Base-by-base conservation (phyloP, 30 jellyfish, hydroid and myxozoan genomes). In the Hydractinia symbiolongicarpus region DNA sequence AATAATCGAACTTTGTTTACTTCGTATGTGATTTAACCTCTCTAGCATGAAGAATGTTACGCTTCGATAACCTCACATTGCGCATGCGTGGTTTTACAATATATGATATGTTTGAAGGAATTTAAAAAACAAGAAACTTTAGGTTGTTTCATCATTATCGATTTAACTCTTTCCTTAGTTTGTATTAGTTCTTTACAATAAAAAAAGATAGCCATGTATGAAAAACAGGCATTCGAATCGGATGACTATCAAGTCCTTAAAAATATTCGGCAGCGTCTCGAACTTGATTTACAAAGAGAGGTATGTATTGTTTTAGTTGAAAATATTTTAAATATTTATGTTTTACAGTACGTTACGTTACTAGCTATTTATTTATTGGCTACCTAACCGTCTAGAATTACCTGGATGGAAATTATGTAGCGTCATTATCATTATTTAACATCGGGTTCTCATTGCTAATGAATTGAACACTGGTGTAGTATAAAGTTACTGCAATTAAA, bases 221-320 rank as follows among this genome's bases (percentile, higher is more conserved):
- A 74, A 7, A 64, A 64, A 64, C 74, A 64, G 52, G 74, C 74
- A 6, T 7, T 49, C 30, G 51, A 30, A 17, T 67, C 50, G 17
- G 76, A 77, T 8, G 85, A 77, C 60, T 77, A 77, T 77, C 66
- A 77, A 52, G 55, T 77, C 62, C 55, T 77, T 11, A 77, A 60
- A 60, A 77, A 55, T 77, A 77, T 77, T 9, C 78, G 85, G 4
- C 57, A 77, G 5, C 44, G 53, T 14, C 15, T 77, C 8, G 85
- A 77, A n/a, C 21, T 77, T 5, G 85, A 77, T 66, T 50, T 77
- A 11, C 85, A 77, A 77, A 77, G 53, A 58, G 85, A 77, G 85
- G 85, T 77, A 54, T 14, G 40, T 55, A 1, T 72, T 8, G 17
- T 58, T 58, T 58, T 58, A 13, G 19, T 58, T 11, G 19, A 58